phyloP scores from a whole-genome alignment of 2,113 vertebrate species.

The Campylorhamphus procurvoides region DNA sequence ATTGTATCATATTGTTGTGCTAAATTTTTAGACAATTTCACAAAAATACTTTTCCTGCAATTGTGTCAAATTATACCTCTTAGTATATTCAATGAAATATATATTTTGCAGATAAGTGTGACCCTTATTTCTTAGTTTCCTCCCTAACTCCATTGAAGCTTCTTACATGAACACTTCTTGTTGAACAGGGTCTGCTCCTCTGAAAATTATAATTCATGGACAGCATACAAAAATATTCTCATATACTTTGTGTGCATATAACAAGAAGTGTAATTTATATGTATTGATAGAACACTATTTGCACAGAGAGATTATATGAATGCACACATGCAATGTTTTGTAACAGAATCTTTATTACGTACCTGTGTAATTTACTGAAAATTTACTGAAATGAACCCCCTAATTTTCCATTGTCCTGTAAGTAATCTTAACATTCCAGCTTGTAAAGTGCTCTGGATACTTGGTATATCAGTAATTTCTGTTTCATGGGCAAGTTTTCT shows the following conservation, averaged over 20 bases:
- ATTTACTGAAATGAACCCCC: background rate
- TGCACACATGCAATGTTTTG: background rate
- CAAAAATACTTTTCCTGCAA: background rate
- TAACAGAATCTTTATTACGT: background rate
- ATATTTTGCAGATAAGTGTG: background rate
- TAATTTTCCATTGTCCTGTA: background rate
- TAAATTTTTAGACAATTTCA: background rate
- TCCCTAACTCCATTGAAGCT: background rate
- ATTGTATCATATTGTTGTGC: background rate
- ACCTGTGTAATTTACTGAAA: background rate
- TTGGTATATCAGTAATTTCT: background rate
- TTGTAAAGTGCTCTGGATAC: background rate
- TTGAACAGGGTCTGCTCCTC: background rate
- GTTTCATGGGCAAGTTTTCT: background rate
- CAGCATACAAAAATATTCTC: background rate
- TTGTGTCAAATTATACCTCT: background rate
- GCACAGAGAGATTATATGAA: background rate
- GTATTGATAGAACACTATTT: background rate
- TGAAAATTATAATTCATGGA: background rate
- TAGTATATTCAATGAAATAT: background rate
- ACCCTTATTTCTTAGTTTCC: background rate
- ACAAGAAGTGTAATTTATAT: background rate
- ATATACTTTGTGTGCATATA: background rate
- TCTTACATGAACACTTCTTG: background rate
- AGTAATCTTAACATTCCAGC: background rate